phyloP scores from a whole-genome alignment of 2,797 vertebrate species.

The Urophycis tenuis region DNA sequence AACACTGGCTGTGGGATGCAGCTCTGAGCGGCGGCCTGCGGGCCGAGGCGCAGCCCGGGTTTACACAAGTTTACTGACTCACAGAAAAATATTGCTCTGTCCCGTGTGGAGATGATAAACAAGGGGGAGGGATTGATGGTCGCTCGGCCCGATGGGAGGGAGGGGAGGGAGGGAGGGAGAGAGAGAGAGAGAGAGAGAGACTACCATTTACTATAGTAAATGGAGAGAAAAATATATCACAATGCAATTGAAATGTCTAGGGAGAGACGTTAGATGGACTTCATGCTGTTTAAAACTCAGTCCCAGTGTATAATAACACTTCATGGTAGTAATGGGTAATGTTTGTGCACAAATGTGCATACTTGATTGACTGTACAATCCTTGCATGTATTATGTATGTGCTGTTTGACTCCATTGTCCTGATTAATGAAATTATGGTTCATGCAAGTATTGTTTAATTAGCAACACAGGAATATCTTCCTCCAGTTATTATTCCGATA shows the following conservation, averaged over 20 bases:
- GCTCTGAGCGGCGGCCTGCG: not conserved
- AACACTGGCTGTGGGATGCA: not conserved
- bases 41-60: not conserved
- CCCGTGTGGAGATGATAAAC: constrained; percentile 1
- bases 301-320: too few species aligned
- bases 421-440: not conserved
- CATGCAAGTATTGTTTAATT: not conserved
- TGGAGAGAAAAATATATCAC: too few species aligned
- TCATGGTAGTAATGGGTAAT: not conserved
- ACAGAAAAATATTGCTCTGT: not conserved
- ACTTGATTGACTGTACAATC: not conserved
- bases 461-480: not conserved
- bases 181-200: not conserved
- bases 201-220: too few species aligned
- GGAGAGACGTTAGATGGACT: too few species aligned
- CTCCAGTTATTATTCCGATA: not conserved
- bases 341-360: not conserved
- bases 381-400: not conserved
- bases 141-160: not conserved
- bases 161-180: not conserved
- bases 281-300: too few species aligned
- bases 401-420: not conserved
- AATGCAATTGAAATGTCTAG: too few species aligned
- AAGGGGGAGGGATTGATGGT: not conserved
- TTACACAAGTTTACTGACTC: constrained; percentile 3